These are phyloP conservation scores for Protosalanx chinensis DNA, from an alignment of 2,797 vertebrate species.

Conservation along the genomic window DNA sequence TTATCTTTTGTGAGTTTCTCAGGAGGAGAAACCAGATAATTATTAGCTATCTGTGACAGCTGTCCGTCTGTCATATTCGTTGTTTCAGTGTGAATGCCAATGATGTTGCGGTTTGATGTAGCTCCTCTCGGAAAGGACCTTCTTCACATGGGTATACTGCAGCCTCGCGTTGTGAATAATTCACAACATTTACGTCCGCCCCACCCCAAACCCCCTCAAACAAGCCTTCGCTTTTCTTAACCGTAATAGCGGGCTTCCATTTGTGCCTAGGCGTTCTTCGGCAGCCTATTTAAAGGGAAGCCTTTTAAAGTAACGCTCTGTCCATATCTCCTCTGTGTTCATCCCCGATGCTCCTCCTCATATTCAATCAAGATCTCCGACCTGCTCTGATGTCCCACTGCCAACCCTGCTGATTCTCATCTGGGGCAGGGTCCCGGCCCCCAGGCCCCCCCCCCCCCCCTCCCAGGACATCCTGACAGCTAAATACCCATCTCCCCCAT, in stretches of 20 bases:
- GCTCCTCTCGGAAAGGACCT: not conserved
- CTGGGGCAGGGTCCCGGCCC: slow-evolving; percentile 15
- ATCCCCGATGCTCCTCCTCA: slow-evolving; percentile 13
- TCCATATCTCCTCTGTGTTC: slow-evolving; percentile 21
- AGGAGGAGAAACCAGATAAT: not conserved
- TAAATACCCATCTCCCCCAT: no score
- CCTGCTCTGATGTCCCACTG: slow-evolving; percentile 22
- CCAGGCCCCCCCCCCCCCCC: not conserved
- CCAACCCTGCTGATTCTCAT: slow-evolving; percentile 30
- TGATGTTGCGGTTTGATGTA: not conserved
- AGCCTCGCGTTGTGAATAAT: slow-evolving; percentile 5
- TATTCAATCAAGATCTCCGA: slow-evolving; percentile 38
- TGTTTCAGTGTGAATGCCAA: not conserved
- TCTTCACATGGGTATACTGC: not conserved
- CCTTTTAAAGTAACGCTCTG: slow-evolving; percentile 23
- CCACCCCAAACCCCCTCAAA: not conserved
- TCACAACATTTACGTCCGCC: slow-evolving; percentile 18
- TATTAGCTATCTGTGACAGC: not conserved
- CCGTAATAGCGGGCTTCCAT: slow-evolving; percentile 14
- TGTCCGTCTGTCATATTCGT: not conserved
- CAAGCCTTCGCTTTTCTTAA: not conserved
- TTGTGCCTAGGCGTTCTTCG: slow-evolving; percentile 10
- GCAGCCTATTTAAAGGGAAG: slow-evolving; percentile 31
- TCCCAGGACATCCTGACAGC: slow-evolving; percentile 36
- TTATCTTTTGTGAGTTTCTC: no score